Percentiles rank a stretch among this genome's conserved stretches.
Conservation (phyloP, 2,797 vertebrate species). For the Danio tinwini region DNA sequence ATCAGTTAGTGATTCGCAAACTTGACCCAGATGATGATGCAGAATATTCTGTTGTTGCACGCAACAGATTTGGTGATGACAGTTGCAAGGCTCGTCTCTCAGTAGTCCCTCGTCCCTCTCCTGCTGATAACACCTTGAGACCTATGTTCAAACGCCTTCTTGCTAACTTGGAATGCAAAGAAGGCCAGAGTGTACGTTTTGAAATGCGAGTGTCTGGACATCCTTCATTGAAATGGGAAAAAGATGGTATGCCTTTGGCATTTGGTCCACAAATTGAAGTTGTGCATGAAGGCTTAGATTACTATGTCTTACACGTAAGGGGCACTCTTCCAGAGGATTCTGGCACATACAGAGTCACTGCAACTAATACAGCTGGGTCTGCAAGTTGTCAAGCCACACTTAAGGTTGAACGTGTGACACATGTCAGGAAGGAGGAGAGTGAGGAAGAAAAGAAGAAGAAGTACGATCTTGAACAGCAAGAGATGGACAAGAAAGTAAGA, state of each 20-base stretch:
- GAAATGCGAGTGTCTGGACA: slow-evolving; percentile 95
- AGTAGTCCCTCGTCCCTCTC: slow-evolving; percentile 88
- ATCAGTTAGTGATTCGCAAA: slow-evolving; percentile 89
- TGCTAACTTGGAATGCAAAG: slow-evolving; percentile 93
- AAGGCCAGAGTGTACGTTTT: slow-evolving; percentile 93
- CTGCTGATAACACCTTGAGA: slow-evolving; percentile 91
- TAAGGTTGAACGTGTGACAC: slow-evolving; percentile 88
- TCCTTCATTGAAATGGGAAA: slow-evolving; percentile 94
- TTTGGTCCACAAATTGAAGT: slow-evolving; percentile 94
- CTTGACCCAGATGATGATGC: slow-evolving; percentile 89
- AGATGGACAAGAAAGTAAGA: slow-evolving; percentile 92
- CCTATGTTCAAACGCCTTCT: slow-evolving; percentile 99
- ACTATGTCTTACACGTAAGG: slow-evolving; percentile 92
- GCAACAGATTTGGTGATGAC: slow-evolving; percentile 95
- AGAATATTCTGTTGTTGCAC: slow-evolving; percentile 93
- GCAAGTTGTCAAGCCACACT: slow-evolving; percentile 95
- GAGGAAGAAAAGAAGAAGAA: slow-evolving; percentile 78
- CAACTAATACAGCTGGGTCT: slow-evolving; percentile 96
- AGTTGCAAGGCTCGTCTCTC: slow-evolving; percentile 96
- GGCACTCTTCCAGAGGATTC: slow-evolving; percentile 95
- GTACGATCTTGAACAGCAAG: slow-evolving; percentile 80
- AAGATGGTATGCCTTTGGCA: slow-evolving; percentile 90
- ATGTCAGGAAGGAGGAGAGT: slow-evolving; percentile 87
- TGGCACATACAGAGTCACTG: slow-evolving; percentile 94
- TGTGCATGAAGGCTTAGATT: slow-evolving; percentile 97